Percentiles rank a stretch among this genome's conserved stretches.
phyloP scores from a whole-genome alignment of 2,113 vertebrate genomes.

The Chamaea fasciata region DNA sequence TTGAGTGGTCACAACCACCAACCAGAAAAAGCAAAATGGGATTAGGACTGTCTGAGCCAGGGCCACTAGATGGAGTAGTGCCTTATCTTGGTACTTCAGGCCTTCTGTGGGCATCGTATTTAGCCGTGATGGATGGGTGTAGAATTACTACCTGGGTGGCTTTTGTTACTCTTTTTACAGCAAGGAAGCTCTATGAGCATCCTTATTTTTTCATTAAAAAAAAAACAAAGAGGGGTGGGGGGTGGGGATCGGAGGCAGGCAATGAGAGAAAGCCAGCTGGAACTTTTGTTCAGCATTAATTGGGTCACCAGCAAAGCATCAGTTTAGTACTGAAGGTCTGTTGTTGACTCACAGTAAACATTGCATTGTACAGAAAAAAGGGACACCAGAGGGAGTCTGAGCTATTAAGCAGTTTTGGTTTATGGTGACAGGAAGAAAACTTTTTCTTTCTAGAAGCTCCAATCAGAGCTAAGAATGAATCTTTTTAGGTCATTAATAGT shows the following conservation, averaged over 20 bases:
- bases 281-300: background rate
- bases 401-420: background rate
- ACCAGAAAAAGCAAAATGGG: background rate
- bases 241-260: background rate
- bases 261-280: background rate
- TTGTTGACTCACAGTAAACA: slow-evolving; percentile 5
- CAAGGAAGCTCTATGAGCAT: background rate
- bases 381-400: slow-evolving; percentile 33
- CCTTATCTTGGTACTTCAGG: background rate
- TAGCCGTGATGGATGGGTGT: background rate
- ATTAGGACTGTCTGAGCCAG: background rate
- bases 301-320: background rate
- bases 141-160: background rate
- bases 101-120: background rate
- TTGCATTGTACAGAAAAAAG: background rate
- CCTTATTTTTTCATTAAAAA: background rate
- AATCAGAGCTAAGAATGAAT: background rate
- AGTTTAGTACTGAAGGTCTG: background rate
- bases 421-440: background rate
- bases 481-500: background rate
- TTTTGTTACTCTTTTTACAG: background rate
- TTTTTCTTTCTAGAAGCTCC: slow-evolving; percentile 14
- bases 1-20: background rate
- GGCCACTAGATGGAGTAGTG: slow-evolving; percentile 64
- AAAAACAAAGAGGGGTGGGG: background rate